Conservation (phyloP, 2,888 invertebrate species). For the Amphimallon solstitiale region DNA sequence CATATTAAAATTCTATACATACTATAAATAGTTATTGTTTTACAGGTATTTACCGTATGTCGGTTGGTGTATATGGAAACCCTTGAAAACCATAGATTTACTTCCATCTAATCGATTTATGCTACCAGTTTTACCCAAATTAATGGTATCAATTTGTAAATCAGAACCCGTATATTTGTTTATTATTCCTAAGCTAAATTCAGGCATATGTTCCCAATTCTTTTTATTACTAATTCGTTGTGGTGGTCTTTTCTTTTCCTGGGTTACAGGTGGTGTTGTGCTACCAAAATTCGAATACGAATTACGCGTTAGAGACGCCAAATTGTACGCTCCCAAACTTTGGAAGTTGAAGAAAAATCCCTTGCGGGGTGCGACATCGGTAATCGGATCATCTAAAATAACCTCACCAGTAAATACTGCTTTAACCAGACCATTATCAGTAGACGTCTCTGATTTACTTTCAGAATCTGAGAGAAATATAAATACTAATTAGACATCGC, state of each 20-base stretch:
- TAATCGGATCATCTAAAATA: neutral
- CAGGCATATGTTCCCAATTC: neutral
- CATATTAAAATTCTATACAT: too few species aligned
- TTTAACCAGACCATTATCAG: neutral
- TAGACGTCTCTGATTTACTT: too few species aligned
- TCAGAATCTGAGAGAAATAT: too few species aligned
- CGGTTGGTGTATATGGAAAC: slow-evolving; percentile 28
- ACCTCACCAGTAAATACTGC: slow-evolving; percentile 14
- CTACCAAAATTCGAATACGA: neutral
- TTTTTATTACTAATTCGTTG: neutral
- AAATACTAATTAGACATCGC: too few species aligned
- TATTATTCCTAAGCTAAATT: slow-evolving; percentile 14
- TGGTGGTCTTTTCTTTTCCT: neutral
- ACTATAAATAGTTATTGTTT: slow-evolving; percentile 2
- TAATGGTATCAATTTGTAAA: slow-evolving; percentile 14
- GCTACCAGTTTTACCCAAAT: slow-evolving; percentile 31
- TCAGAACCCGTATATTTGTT: slow-evolving; percentile 7
- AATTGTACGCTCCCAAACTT: neutral
- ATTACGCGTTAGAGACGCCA: neutral
- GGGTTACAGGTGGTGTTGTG: neutral
- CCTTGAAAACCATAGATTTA: neutral
- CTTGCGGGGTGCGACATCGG: neutral
- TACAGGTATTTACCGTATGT: slow-evolving; percentile 14
- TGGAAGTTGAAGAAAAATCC: slow-evolving; percentile 14
- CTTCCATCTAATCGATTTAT: neutral